Conservation (phyloP, 2,113 vertebrate species). For the Ramphastos sulfuratus region DNA sequence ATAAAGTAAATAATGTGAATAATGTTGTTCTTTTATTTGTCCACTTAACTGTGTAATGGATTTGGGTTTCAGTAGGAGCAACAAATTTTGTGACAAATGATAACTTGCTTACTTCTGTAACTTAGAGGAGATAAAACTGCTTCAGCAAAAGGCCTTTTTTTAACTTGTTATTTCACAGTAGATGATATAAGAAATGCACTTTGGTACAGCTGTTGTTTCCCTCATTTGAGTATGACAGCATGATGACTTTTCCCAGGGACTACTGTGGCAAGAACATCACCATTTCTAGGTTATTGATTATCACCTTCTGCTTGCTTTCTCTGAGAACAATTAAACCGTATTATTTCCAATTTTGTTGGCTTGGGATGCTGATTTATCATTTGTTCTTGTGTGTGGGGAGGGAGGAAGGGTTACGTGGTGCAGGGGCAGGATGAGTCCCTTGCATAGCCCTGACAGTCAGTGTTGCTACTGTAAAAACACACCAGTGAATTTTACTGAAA, state of each 20-base stretch:
- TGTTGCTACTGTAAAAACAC: background rate
- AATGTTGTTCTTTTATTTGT: background rate
- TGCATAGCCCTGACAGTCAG: background rate
- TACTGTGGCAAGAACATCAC: background rate
- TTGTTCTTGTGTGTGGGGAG: fast-evolving
- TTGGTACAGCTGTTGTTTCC: background rate
- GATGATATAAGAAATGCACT: background rate
- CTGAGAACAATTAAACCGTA: background rate
- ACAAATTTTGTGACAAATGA: background rate
- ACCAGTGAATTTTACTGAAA: background rate
- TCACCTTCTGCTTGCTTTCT: background rate
- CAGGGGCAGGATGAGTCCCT: background rate
- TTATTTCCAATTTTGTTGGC: background rate
- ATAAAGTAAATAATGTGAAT: conserved; percentile 17
- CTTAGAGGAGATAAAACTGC: background rate
- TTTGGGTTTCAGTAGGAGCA: background rate
- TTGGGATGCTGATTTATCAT: background rate
- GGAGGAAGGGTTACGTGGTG: background rate
- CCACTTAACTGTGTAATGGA: background rate
- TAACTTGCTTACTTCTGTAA: background rate
- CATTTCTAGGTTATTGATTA: background rate
- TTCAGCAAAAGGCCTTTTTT: background rate
- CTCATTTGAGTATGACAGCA: background rate
- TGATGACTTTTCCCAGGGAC: background rate
- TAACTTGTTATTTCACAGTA: background rate